These are phyloP conservation scores for Melieria omissa DNA, from an alignment of 2,888 invertebrate species.

Conservation along the genomic window DNA sequence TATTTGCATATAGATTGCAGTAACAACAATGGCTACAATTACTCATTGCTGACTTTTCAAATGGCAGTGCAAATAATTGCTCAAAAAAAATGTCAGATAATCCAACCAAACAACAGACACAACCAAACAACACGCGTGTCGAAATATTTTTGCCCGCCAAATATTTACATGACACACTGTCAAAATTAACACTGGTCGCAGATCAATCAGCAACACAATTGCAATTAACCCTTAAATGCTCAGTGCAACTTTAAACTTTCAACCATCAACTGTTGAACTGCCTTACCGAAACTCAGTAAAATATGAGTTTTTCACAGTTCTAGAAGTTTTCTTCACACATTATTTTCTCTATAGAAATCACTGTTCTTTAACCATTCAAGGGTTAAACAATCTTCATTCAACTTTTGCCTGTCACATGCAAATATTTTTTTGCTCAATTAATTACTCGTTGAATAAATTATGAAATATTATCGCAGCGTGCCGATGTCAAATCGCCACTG, in stretches of 20 bases:
- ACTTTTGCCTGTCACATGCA: not conserved
- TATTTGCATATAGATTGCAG: too few species aligned
- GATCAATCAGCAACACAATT: constrained; percentile 4
- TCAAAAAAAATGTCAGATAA: not conserved
- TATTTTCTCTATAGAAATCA: too few species aligned
- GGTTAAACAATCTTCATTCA: too few species aligned
- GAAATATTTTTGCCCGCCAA: not conserved
- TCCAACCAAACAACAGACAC: too few species aligned
- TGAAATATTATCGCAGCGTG: not conserved
- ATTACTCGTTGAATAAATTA: not conserved
- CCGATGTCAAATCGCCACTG: too few species aligned
- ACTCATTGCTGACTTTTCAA: not conserved
- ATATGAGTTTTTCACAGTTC: too few species aligned
- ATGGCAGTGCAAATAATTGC: not conserved
- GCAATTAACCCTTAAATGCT: not conserved
- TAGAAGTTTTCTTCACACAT: too few species aligned
- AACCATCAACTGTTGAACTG: too few species aligned
- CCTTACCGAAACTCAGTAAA: too few species aligned
- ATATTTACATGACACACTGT: not conserved
- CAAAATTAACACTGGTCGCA: not conserved
- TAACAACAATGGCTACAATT: too few species aligned
- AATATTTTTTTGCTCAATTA: not conserved
- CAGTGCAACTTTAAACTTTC: too few species aligned
- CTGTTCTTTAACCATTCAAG: too few species aligned
- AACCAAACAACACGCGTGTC: not conserved